These are phyloP conservation scores for Phyllopteryx taeniolatus DNA, from an alignment of 2,113 vertebrate species.

Conservation along the genomic window DNA sequence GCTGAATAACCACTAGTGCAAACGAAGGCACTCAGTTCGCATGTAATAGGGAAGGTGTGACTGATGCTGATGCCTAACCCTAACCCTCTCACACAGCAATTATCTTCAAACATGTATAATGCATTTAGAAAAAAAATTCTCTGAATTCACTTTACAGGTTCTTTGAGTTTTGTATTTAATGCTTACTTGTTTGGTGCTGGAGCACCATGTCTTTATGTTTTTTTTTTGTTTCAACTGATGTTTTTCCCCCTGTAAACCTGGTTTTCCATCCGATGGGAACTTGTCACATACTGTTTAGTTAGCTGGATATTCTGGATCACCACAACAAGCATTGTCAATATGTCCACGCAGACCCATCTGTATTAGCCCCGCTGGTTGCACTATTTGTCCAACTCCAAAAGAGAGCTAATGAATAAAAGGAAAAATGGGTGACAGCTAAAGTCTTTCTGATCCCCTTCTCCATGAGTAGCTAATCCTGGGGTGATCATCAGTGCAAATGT, in stretches of 20 bases:
- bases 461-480: conserved; percentile 69
- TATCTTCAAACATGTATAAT: too few relatives aligned
- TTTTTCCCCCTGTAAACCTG: background rate
- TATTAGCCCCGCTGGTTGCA: conserved; percentile 58
- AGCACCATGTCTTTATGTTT: background rate
- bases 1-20: too few relatives aligned
- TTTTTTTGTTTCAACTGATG: conserved; percentile 11
- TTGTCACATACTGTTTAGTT: conserved; percentile 45
- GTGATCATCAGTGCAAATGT: conserved; percentile 72
- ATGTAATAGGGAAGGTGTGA: too few relatives aligned
- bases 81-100: too few relatives aligned
- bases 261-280: conserved; percentile 17
- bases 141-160: background rate
- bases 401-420: conserved; percentile 62
- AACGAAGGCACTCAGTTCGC: too few relatives aligned
- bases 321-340: conserved; percentile 57
- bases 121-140: too few relatives aligned
- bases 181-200: background rate
- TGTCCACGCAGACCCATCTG: conserved; percentile 54
- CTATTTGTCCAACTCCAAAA: conserved; percentile 72
- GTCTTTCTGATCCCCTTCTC: conserved; percentile 73
- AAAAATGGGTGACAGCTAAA: conserved; percentile 68
- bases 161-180: background rate
- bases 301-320: conserved; percentile 49
- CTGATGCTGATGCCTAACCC: too few relatives aligned